These are phyloP conservation scores for Pristionchus entomophagus DNA, from an alignment of 2,888 invertebrate species.

Conservation along the genomic window DNA sequence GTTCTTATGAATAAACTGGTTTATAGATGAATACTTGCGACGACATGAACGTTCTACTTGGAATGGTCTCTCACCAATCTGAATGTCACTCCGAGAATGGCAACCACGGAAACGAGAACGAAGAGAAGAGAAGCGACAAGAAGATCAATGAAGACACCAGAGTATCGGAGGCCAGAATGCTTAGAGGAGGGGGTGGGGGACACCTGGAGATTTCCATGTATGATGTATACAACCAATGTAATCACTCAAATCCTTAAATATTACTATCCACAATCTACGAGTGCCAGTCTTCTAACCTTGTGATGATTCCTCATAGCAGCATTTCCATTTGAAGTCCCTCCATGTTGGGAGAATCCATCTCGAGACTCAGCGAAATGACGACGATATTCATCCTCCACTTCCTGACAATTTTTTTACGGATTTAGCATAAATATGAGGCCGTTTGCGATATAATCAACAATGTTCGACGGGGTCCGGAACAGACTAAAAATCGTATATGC, in stretches of 20 bases:
- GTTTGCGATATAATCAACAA: too few species aligned
- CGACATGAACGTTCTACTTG: neutral
- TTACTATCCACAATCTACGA: too few species aligned
- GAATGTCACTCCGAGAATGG: constrained; percentile 63
- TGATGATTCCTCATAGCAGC: constrained; percentile 62
- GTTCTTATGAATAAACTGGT: neutral
- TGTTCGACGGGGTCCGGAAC: too few species aligned
- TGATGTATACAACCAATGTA: neutral
- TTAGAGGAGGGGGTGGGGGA: constrained; percentile 51
- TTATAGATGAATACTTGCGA: neutral
- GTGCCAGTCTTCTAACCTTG: too few species aligned
- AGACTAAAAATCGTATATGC: too few species aligned
- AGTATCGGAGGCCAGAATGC: constrained; percentile 59
- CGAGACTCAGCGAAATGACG: constrained; percentile 74
- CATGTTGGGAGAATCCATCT: constrained; percentile 56
- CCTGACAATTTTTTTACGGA: constrained; percentile 27
- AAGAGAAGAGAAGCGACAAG: constrained; percentile 83
- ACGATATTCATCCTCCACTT: constrained; percentile 74
- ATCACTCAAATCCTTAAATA: too few species aligned
- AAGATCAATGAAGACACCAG: constrained; percentile 82
- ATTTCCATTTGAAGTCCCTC: constrained; percentile 50
- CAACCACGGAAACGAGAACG: constrained; percentile 54
- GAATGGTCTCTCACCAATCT: neutral
- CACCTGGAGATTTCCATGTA: neutral
- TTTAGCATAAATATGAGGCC: too few species aligned